Conservation (phyloP, 2,888 invertebrate genomes). For the Polyommatus icarus region DNA sequence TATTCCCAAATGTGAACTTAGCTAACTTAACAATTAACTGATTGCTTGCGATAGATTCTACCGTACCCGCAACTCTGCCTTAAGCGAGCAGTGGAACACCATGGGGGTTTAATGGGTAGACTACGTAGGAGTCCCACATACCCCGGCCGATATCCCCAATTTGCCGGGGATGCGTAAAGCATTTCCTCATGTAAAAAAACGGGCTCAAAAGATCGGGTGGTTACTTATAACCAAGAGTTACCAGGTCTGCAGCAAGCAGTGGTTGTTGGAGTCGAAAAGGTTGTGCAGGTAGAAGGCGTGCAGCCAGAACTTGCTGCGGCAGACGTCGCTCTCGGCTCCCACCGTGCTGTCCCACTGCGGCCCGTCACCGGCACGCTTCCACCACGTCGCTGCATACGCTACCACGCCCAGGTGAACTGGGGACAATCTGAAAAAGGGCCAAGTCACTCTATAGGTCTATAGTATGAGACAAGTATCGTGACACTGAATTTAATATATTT, state of each 20-base stretch:
- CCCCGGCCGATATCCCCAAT: too few relatives aligned
- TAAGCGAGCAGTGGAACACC: too few relatives aligned
- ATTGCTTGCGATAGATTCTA: too few relatives aligned
- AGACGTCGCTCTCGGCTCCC: conserved; percentile 50
- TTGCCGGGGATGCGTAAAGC: too few relatives aligned
- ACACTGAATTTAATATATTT: too few relatives aligned
- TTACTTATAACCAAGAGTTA: conserved; percentile 42
- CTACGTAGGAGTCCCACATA: too few relatives aligned
- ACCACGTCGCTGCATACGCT: conserved; percentile 60
- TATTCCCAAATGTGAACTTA: too few relatives aligned
- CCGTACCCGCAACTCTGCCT: too few relatives aligned
- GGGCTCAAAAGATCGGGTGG: too few relatives aligned
- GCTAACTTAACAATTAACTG: too few relatives aligned
- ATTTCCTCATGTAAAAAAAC: too few relatives aligned
- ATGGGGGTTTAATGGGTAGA: too few relatives aligned
- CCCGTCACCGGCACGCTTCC: conserved; percentile 50
- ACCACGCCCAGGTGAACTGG: conserved; percentile 56
- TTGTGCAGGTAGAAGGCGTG: conserved; percentile 62
- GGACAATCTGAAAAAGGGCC: conserved; percentile 48
- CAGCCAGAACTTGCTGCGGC: conserved; percentile 59
- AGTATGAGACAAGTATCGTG: not conserved
- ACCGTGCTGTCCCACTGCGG: conserved; percentile 58
- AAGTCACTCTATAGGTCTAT: not conserved
- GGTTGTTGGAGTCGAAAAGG: conserved; percentile 52
- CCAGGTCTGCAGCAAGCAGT: conserved; percentile 64